Percentiles rank a stretch among this genome's conserved stretches.
Conservation (phyloP, 1,140 invertebrate genomes). For the Orchestia grillus region DNA sequence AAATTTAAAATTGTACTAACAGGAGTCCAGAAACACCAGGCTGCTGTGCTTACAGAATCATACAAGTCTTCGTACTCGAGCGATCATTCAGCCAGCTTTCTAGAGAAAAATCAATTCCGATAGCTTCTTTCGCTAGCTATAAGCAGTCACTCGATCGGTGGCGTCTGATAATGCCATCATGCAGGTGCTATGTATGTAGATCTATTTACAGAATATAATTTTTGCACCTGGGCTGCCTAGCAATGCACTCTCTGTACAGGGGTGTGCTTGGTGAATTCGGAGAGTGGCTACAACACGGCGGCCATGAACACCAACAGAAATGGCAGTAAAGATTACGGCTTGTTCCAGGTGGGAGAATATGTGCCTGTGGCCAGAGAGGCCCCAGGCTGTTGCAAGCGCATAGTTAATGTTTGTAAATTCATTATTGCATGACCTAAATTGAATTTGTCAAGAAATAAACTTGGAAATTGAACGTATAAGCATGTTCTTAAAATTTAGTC, state of each 20-base stretch:
- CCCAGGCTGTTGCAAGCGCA: neutral
- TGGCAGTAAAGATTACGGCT: neutral
- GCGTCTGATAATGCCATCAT: neutral
- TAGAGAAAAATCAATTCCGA: neutral
- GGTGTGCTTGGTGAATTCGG: neutral
- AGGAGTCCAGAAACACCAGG: too few species aligned
- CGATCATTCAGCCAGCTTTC: too few species aligned
- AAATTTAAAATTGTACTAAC: too few species aligned
- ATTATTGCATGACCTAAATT: neutral
- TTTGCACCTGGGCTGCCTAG: neutral
- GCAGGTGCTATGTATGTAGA: neutral
- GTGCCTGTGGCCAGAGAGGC: neutral
- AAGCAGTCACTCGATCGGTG: neutral
- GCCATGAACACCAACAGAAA: neutral
- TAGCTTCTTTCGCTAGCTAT: neutral
- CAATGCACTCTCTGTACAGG: neutral
- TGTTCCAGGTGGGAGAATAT: neutral
- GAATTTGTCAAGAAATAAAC: too few species aligned
- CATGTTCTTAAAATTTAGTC: neutral
- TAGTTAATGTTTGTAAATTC: neutral
- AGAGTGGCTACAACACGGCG: neutral
- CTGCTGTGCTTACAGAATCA: too few species aligned
- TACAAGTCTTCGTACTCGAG: too few species aligned
- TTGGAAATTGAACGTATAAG: neutral
- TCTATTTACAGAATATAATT: neutral